A percentile compares a stretch with the other conserved stretches of the same genome.
phyloP scores from a whole-genome alignment of 2,113 vertebrate species.

The Aleadryas rufinucha region DNA sequence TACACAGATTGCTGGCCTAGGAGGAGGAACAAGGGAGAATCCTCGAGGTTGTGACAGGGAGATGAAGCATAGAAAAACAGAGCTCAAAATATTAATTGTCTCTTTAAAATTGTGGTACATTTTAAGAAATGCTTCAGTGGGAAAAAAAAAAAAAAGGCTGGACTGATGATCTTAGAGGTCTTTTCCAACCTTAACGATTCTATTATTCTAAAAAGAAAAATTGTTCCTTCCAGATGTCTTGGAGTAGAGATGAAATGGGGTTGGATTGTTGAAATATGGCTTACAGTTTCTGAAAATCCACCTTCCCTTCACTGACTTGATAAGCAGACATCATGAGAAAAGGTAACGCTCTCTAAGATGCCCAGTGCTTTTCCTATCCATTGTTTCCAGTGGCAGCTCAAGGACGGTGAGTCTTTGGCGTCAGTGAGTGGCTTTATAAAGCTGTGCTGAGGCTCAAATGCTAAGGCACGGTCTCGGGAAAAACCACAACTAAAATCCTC shows the following conservation, averaged over 20 bases:
- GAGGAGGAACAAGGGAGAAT: neutral
- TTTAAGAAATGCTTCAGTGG: neutral
- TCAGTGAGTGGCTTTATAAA: accelerated
- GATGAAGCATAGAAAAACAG: neutral
- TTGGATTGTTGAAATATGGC: neutral
- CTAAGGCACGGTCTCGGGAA: neutral
- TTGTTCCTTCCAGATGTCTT: neutral
- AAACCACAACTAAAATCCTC: neutral
- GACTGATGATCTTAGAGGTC: neutral
- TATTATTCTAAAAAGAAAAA: neutral
- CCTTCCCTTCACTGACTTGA: neutral
- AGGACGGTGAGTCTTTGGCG: neutral
- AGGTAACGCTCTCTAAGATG: neutral
- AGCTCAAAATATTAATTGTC: neutral
- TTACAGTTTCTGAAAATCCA: neutral
- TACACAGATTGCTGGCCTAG: neutral
- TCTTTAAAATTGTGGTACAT: neutral
- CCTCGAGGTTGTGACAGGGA: neutral
- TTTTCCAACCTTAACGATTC: neutral
- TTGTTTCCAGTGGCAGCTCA: neutral
- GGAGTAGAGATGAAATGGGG: neutral
- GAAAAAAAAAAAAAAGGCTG: neutral
- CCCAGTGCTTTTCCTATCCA: neutral
- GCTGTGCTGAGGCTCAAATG: neutral
- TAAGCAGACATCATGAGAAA: neutral